Base-by-base conservation (phyloP, 2,888 invertebrate species). In the Trissolcus japonicus region DNA sequence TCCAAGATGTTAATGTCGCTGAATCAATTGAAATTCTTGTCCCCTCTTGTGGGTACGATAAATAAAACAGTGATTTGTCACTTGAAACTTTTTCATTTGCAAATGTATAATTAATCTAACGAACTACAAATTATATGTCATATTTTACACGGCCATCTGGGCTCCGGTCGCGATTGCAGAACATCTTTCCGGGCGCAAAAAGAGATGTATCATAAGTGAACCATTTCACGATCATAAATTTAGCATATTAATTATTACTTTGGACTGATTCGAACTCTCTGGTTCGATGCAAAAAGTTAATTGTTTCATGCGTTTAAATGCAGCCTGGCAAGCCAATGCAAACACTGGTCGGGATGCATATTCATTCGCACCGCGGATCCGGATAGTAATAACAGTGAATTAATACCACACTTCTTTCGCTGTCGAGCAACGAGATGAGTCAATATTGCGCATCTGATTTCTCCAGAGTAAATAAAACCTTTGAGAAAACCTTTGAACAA, bases 271-370 rank as follows among this genome's bases (percentile, higher is more conserved):
- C 11, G 35, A 48, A 48, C 51, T 57, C n/a, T 14, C 57, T 9
- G 9, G 35, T 13, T 53, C 3, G 11, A 3, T 9, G 66, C 67
- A 76, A 76, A 62, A 76, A 77, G 21, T 68, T 72, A 68, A 72
- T 72, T 72, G 72, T 77, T 63, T 61, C 62, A 59, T 62, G 62
- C 68, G 60, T 54, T 66, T 51, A 66, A 66, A 61, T 55, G 48
- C 54, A 57, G 55, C 35, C 40, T 13, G 25, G 53, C 75, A 71
- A 71, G 71, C 69, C n/a, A 76, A 66, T 14, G 66, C 69, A 76
- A 76, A 76, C 69, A 76, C 50, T 61, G 40, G 59, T 56, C 76
- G 66, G n/a, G 76, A 71, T 76, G 76, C 71, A 72, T 76, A 67
- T 76, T 76, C 71, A 76, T 66, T 76, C 60, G 14, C 50, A 60